Conservation (phyloP, 2,888 invertebrate genomes). For the Danaus chrysippus region DNA sequence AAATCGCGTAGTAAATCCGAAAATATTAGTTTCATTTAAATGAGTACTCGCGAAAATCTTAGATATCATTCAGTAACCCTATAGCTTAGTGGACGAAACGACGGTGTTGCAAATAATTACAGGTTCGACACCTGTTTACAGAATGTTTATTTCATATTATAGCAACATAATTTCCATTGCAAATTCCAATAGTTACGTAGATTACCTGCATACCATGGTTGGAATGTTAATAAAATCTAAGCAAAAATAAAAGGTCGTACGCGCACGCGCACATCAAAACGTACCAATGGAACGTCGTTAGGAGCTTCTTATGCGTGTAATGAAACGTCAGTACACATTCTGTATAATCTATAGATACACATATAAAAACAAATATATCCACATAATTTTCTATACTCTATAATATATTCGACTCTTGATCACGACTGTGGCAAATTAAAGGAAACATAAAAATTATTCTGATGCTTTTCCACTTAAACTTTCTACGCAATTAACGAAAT, state of each 20-base stretch:
- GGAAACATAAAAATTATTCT: too few species aligned
- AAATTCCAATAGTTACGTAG: conserved; percentile 2
- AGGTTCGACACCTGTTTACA: too few species aligned
- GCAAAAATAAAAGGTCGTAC: conserved; percentile 63
- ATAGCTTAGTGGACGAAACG: too few species aligned
- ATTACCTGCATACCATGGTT: not conserved
- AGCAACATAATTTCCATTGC: not conserved
- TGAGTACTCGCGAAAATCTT: too few species aligned
- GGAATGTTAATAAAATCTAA: conserved; percentile 52
- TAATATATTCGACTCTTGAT: too few species aligned
- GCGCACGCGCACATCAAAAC: conserved; percentile 50
- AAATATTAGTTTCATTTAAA: too few species aligned
- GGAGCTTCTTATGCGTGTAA: conserved; percentile 27
- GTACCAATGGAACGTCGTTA: conserved; percentile 33
- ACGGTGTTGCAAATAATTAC: too few species aligned
- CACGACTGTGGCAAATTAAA: too few species aligned
- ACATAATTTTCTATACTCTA: too few species aligned
- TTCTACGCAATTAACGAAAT: not conserved
- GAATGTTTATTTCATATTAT: too few species aligned
- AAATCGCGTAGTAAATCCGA: too few species aligned
- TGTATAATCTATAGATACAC: not conserved
- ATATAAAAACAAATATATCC: not conserved
- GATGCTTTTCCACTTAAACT: not conserved
- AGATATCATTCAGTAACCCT: too few species aligned
- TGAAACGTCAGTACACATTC: conserved; percentile 2